Percentiles rank a stretch among this genome's conserved stretches.
These are phyloP conservation scores for Miopithecus talapoin DNA, from an alignment of 2,797 vertebrate genomes.

Conservation along the genomic window DNA sequence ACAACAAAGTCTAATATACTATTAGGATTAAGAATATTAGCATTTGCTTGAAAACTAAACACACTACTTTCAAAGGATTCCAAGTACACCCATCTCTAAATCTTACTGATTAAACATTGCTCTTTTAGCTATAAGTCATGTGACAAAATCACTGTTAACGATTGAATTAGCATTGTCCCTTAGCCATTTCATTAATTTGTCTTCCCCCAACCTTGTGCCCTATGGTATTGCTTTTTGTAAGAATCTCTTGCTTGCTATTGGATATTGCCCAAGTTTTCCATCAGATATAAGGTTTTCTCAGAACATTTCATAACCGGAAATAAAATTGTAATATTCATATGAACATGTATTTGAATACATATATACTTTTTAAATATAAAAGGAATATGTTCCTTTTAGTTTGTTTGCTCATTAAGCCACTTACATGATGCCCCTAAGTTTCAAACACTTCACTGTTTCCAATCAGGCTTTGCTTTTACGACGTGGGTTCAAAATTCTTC, in stretches of 20 bases:
- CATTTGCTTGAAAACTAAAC: slow-evolving; percentile 2
- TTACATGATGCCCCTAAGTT: background rate
- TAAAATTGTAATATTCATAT: background rate
- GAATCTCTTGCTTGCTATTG: background rate
- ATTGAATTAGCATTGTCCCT: background rate
- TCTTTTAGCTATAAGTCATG: background rate
- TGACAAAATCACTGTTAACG: background rate
- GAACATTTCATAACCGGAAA: slow-evolving; percentile 34
- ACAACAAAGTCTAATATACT: background rate
- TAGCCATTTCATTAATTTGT: background rate
- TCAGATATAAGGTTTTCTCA: slow-evolving; percentile 24
- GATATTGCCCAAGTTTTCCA: background rate
- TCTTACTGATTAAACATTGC: background rate
- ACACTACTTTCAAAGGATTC: background rate
- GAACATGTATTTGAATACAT: background rate
- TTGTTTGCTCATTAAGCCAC: background rate
- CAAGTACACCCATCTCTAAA: background rate
- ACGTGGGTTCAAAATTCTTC: slow-evolving; percentile 23
- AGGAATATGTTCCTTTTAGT: background rate
- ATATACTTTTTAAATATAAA: background rate
- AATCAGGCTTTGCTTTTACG: slow-evolving; percentile 27
- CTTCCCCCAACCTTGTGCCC: background rate
- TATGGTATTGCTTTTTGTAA: background rate
- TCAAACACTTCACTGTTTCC: slow-evolving; percentile 11
- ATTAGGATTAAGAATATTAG: background rate